Percentiles rank a stretch among this genome's conserved stretches.
These are phyloP conservation scores for Carcharodon carcharias DNA, from an alignment of 2,797 vertebrate genomes.

Conservation along the genomic window DNA sequence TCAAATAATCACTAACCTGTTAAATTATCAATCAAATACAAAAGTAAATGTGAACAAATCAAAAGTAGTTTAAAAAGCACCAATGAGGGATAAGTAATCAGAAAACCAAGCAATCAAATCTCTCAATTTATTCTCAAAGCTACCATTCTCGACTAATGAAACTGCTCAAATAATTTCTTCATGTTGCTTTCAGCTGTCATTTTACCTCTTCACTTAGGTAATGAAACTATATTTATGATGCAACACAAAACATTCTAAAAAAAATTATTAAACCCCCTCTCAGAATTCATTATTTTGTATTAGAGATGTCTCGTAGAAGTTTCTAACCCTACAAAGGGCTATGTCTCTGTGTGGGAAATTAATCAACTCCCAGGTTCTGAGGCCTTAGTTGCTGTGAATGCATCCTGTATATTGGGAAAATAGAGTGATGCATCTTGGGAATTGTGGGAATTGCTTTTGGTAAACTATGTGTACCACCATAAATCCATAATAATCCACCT, in stretches of 20 bases:
- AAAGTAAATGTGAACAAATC: not conserved
- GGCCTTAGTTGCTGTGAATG: not conserved
- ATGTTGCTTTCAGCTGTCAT: not conserved
- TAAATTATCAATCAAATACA: not conserved
- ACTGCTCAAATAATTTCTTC: not conserved
- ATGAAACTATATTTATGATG: not conserved
- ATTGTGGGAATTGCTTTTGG: not conserved
- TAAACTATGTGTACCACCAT: not conserved
- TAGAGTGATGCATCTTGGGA: not conserved
- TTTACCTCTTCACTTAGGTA: not conserved
- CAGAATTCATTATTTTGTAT: not conserved
- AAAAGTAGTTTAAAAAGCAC: not conserved
- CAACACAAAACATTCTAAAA: not conserved
- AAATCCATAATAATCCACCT: not conserved
- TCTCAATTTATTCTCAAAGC: not conserved
- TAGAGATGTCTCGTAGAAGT: not conserved
- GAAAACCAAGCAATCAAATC: not conserved
- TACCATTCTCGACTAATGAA: not conserved
- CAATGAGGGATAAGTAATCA: not conserved
- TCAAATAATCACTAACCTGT: not conserved
- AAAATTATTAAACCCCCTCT: not conserved
- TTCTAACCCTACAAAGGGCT: not conserved
- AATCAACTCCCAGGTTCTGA: not conserved
- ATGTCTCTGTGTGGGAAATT: not conserved
- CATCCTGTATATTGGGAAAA: not conserved